Conservation (phyloP, 2,797 vertebrate genomes). For the Sarcophilus harrisii region DNA sequence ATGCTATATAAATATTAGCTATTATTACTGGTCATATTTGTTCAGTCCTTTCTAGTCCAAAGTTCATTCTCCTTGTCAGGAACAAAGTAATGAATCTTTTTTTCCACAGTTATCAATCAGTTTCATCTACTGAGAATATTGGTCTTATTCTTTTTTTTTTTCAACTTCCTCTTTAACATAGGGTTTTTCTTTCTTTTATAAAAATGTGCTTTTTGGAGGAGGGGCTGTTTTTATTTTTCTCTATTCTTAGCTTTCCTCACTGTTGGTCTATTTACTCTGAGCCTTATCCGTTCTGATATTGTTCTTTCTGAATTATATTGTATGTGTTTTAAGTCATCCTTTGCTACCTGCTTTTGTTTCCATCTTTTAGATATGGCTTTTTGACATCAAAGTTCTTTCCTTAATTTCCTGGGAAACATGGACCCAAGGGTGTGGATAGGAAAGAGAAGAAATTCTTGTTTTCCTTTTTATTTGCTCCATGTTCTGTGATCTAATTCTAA, state of each 20-base stretch:
- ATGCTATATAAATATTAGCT: neutral
- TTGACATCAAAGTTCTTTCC: neutral
- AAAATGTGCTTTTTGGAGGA: neutral
- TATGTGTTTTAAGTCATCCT: neutral
- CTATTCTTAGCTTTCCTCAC: neutral
- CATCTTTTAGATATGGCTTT: neutral
- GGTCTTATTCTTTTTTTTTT: neutral
- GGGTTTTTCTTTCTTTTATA: neutral
- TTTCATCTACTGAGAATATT: neutral
- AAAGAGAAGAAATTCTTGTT: no score
- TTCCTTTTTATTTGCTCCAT: neutral
- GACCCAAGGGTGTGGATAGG: neutral
- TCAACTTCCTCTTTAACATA: neutral
- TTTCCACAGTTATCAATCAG: neutral
- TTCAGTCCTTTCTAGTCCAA: neutral
- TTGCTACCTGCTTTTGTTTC: neutral
- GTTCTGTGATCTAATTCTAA: constrained; percentile 37
- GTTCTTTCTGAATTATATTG: neutral
- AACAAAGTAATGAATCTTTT: neutral
- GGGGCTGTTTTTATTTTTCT: neutral
- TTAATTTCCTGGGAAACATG: neutral
- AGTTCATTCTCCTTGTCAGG: neutral
- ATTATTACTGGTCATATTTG: neutral
- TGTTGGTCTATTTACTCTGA: neutral
- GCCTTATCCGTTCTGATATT: neutral